These are phyloP conservation scores for Amiota communis DNA, from an alignment of 2,888 invertebrate genomes.

Conservation along the genomic window DNA sequence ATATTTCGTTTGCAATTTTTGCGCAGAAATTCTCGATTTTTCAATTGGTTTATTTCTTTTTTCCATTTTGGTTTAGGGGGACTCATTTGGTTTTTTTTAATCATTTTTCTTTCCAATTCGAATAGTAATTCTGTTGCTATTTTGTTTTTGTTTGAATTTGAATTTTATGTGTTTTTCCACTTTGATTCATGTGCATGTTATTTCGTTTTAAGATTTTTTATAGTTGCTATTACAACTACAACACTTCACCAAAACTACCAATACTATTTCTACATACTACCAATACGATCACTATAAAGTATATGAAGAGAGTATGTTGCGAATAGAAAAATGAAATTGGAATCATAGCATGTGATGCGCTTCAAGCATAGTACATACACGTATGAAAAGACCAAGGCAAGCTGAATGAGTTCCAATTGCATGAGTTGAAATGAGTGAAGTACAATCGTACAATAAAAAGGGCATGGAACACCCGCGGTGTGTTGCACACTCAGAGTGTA, in stretches of 20 bases:
- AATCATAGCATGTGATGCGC: slow-evolving; percentile 2
- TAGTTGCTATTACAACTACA: slow-evolving; percentile 10
- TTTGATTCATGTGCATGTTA: slow-evolving; percentile 24
- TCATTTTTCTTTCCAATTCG: slow-evolving; percentile 6
- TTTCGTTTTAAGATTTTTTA: slow-evolving; percentile 4
- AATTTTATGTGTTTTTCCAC: slow-evolving; percentile 29
- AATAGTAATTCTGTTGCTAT: slow-evolving; percentile 23
- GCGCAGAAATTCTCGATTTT: not conserved
- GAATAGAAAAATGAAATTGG: not conserved
- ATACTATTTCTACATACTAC: too few relatives aligned
- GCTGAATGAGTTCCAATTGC: not conserved
- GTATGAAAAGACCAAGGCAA: not conserved
- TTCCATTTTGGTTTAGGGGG: not conserved
- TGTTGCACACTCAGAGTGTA: not conserved
- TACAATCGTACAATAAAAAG: not conserved
- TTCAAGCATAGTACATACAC: not conserved
- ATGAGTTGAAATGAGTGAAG: not conserved
- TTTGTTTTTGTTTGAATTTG: slow-evolving; percentile 23
- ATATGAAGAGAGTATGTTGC: too few relatives aligned
- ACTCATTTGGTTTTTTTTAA: slow-evolving; percentile 16
- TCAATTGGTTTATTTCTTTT: not conserved
- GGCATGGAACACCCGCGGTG: slow-evolving; percentile 13
- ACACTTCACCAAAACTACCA: not conserved
- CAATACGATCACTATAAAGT: too few relatives aligned
- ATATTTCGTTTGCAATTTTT: too few relatives aligned